Percentiles rank a stretch among this genome's conserved stretches.
phyloP scores from a whole-genome alignment of 1,140 invertebrate species.

The Meteorus sp. region DNA sequence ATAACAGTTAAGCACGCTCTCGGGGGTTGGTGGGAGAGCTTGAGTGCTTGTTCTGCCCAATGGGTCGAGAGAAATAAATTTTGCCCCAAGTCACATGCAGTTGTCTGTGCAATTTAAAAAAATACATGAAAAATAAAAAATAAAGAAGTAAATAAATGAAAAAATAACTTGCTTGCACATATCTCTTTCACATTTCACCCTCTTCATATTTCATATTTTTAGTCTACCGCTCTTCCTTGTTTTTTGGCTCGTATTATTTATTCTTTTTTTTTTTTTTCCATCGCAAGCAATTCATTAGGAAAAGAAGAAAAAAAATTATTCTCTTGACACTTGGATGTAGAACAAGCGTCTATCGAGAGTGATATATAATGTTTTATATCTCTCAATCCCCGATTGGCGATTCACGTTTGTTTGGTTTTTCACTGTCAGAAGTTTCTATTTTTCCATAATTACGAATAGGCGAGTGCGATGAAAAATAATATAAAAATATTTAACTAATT shows the following conservation, averaged over 20 bases:
- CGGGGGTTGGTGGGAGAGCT: constrained; percentile 19
- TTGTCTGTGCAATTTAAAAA: neutral
- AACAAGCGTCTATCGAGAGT: neutral
- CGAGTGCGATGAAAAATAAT: too few relatives aligned
- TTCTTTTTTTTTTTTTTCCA: too few relatives aligned
- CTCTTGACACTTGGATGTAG: neutral
- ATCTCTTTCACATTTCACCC: too few relatives aligned
- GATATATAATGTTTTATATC: constrained; percentile 15
- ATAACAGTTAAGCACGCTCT: constrained; percentile 20
- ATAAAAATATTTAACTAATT: constrained; percentile 49
- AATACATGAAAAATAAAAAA: too few relatives aligned
- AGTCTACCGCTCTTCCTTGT: too few relatives aligned
- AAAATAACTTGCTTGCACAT: too few relatives aligned
- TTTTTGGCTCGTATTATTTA: too few relatives aligned
- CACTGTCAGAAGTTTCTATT: constrained; percentile 61
- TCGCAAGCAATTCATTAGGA: too few relatives aligned
- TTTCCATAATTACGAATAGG: constrained; percentile 57
- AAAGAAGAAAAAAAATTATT: too few relatives aligned
- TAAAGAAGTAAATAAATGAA: too few relatives aligned
- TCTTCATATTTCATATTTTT: too few relatives aligned
- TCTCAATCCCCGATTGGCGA: constrained; percentile 36
- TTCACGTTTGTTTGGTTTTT: constrained; percentile 58
- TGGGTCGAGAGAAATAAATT: neutral
- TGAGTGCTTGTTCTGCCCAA: constrained; percentile 5
- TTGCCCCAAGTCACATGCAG: neutral